Evolutionary conservation across 1,140 invertebrate species (phyloP), one percentile per base, ranked within the genome.

Genomic region (Dendroctonus valens): DNA sequence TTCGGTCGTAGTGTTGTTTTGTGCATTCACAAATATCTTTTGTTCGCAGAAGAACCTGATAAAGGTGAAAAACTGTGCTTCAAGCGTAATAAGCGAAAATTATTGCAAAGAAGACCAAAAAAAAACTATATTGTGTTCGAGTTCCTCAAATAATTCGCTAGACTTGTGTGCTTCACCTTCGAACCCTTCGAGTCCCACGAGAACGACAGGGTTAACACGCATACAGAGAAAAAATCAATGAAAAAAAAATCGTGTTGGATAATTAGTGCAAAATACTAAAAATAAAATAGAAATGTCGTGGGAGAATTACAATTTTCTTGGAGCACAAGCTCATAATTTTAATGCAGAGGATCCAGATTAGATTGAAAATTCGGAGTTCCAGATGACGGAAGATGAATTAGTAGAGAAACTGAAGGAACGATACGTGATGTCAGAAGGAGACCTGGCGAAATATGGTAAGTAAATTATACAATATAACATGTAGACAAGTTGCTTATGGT

Each of bases 361-460:
- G 15, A 48, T 5, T n/a, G 7, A 54, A 39, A 54, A 39, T 12
- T 7, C 12, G 82, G 37, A 76, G 79, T 6, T n/a, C n/a, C n/a
- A n/a, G n/a, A 60, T 83, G 7, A 70, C 69, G 9, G 82, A 86
- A 26, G 55, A 44, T 12, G 8, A 14, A 39, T 66, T 66, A 12
- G 57, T 48, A n/a, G 9, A 44, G 3, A 42, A 51, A 5, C 41
- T 66, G 26, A 55, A 52, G 11, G 46, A 58, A 5, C 51, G 42
- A 7, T 66, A 66, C 37, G 8, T 14, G 3, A 44, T 66, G 15
- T 6, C 11, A 6, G 44, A 51, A 8, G 61, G 44, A 0, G 69
- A 75, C 2, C 49, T 87, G 9, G 75, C 77, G 81, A 6, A 73
- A 81, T 7, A 70, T 48, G 91, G 15, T 77, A 78, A 44, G 60